phyloP scores from a whole-genome alignment of 2,113 vertebrate genomes.

The Proteles cristata region DNA sequence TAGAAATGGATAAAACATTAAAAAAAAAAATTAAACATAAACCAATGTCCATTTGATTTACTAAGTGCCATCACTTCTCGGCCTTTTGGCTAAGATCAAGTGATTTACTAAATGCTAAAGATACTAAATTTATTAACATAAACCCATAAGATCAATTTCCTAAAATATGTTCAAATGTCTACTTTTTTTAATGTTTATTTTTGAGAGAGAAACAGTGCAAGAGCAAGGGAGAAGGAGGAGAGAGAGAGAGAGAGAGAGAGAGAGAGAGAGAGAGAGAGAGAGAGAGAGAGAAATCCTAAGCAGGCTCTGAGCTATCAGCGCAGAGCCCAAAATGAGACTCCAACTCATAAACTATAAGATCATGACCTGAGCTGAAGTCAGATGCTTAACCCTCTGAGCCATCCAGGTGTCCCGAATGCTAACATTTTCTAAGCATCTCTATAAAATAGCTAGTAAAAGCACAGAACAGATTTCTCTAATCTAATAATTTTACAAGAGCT shows the following conservation, averaged over 20 bases:
- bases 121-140: constrained; percentile 26
- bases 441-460: constrained; percentile 49
- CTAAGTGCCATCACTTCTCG: not conserved
- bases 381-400: too few relatives aligned
- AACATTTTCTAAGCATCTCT: constrained; percentile 50
- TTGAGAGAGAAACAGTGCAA: too few relatives aligned
- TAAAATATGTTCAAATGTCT: constrained; percentile 41
- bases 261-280: too few relatives aligned
- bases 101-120: constrained; percentile 57
- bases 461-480: constrained; percentile 32
- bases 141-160: not conserved
- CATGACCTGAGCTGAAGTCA: too few relatives aligned
- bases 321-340: too few relatives aligned
- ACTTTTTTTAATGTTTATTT: not conserved
- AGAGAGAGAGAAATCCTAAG: too few relatives aligned
- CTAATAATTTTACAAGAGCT: constrained; percentile 21
- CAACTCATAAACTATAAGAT: too few relatives aligned
- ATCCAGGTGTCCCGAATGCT: not conserved
- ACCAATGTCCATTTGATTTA: constrained; percentile 20
- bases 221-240: too few relatives aligned
- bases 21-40: constrained; percentile 3
- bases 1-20: too few relatives aligned
- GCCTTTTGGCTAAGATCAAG: too few relatives aligned
- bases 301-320: too few relatives aligned
- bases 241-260: too few relatives aligned